These are phyloP conservation scores for Patiria pectinifera DNA, from an alignment of 53 echinoderm and acorn worm species.

Conservation along the genomic window DNA sequence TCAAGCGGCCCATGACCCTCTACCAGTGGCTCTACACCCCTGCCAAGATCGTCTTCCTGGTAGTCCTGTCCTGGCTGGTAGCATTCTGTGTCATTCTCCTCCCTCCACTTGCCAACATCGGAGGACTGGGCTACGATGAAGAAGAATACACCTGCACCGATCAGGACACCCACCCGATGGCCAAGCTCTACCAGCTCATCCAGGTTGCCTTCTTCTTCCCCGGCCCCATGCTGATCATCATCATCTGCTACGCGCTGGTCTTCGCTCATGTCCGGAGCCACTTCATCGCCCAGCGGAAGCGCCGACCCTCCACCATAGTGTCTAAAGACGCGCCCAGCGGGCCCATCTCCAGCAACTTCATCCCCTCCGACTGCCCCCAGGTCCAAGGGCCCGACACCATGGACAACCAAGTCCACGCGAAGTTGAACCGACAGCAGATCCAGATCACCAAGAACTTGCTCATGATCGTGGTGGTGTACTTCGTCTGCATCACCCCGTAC, in stretches of 20 bases:
- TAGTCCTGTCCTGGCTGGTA: conserved; percentile 17
- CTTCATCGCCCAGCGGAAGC: conserved; percentile 46
- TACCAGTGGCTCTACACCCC: conserved; percentile 41
- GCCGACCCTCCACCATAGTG: conserved; percentile 29
- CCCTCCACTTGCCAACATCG: conserved; percentile 9
- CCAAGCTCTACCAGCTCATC: conserved; percentile 35
- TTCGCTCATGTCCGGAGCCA: conserved; percentile 49
- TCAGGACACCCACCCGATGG: conserved; percentile 22
- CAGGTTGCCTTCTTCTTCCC: conserved; percentile 34
- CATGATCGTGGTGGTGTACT: conserved; percentile 47
- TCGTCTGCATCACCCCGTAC: conserved; percentile 51
- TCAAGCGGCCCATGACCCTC: conserved; percentile 35
- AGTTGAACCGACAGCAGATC: conserved; percentile 43
- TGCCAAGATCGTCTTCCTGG: conserved; percentile 31
- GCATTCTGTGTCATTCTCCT: conserved; percentile 27
- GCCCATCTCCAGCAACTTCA: conserved; percentile 12
- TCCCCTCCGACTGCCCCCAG: conserved; percentile 29
- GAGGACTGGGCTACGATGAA: conserved; percentile 44
- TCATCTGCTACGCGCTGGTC: conserved; percentile 43
- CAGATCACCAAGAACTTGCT: conserved; percentile 46
- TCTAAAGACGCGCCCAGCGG: conserved; percentile 37
- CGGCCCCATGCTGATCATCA: conserved; percentile 24
- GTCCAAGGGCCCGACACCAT: conserved; percentile 15
- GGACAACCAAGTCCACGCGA: conserved; percentile 24
- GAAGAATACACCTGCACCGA: conserved; percentile 36